phyloP scores from a whole-genome alignment of 2,113 vertebrate genomes.

The Oncorhynchus keta region DNA sequence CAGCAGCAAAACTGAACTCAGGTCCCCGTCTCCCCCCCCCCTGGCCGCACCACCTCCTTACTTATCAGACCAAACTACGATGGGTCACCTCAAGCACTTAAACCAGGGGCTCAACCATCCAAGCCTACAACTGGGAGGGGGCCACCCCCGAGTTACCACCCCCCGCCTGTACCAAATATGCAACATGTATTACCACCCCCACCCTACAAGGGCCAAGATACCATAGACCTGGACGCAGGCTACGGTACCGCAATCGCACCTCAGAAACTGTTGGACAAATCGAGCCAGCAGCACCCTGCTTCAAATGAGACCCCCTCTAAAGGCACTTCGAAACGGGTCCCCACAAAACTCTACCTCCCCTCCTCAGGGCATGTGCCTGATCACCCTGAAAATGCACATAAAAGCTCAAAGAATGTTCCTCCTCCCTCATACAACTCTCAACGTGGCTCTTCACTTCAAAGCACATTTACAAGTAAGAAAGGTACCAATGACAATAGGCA shows the following conservation, averaged over 20 bases:
- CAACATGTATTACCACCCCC: constrained; percentile 71
- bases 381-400: constrained; percentile 62
- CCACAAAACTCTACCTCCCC: constrained; percentile 72
- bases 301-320: constrained; percentile 68
- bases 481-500: constrained; percentile 55
- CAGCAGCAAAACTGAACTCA: constrained; percentile 61
- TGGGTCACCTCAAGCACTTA: constrained; percentile 65
- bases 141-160: constrained; percentile 69
- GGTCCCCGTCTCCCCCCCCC: constrained; percentile 78
- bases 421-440: constrained; percentile 64
- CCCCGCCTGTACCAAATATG: constrained; percentile 69
- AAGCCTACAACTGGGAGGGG: constrained; percentile 66
- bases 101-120: constrained; percentile 59
- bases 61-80: constrained; percentile 80
- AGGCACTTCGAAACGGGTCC: constrained; percentile 71
- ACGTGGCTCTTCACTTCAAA: constrained; percentile 67
- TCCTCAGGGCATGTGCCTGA: constrained; percentile 64
- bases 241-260: constrained; percentile 66
- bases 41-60: constrained; percentile 83
- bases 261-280: constrained; percentile 70
- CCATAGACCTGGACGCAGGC: constrained; percentile 68
- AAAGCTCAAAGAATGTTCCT: constrained; percentile 68
- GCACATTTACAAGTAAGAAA: constrained; percentile 62
- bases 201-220: constrained; percentile 67
- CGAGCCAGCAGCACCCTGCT: constrained; percentile 68